These are phyloP conservation scores for Phaenicophaeus curvirostris DNA, from an alignment of 2,797 vertebrate genomes.

Conservation along the genomic window DNA sequence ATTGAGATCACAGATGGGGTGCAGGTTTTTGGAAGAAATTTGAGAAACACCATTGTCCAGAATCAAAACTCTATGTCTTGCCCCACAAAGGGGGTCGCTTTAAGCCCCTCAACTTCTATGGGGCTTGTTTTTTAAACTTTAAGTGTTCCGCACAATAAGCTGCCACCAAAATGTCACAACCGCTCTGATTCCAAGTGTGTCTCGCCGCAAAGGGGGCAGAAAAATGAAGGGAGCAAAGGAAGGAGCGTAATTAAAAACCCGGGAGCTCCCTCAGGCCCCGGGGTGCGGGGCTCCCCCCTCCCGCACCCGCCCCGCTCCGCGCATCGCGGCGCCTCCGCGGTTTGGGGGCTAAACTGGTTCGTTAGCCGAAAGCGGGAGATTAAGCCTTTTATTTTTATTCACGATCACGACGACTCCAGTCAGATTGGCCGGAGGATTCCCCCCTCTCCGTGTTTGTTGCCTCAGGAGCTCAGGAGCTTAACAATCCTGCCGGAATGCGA, in stretches of 20 bases:
- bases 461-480: conserved; percentile 40
- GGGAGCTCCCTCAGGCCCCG: not conserved
- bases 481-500: conserved; percentile 39
- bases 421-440: conserved; percentile 49
- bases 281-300: not conserved
- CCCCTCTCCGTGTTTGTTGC: conserved; percentile 6
- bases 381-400: conserved; percentile 58
- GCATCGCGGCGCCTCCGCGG: not conserved
- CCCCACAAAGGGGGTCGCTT: conserved; percentile 89
- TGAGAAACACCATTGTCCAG: conserved; percentile 98
- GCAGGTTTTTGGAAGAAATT: conserved; percentile 95
- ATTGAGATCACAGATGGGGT: conserved; percentile 99
- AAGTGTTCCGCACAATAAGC: conserved; percentile 91
- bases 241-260: conserved; percentile 49
- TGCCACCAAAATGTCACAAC: conserved; percentile 91
- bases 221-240: conserved; percentile 63
- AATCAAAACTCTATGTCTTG: conserved; percentile 97
- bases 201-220: conserved; percentile 70
- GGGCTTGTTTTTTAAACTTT: conserved; percentile 97
- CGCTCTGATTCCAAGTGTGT: conserved; percentile 80
- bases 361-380: conserved; percentile 6
- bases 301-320: not conserved
- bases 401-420: not conserved
- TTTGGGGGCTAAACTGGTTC: not conserved
- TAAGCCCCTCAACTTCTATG: conserved; percentile 92